Base-by-base conservation (phyloP, 1,140 invertebrate species). In the Hydropsyche tenuis region DNA sequence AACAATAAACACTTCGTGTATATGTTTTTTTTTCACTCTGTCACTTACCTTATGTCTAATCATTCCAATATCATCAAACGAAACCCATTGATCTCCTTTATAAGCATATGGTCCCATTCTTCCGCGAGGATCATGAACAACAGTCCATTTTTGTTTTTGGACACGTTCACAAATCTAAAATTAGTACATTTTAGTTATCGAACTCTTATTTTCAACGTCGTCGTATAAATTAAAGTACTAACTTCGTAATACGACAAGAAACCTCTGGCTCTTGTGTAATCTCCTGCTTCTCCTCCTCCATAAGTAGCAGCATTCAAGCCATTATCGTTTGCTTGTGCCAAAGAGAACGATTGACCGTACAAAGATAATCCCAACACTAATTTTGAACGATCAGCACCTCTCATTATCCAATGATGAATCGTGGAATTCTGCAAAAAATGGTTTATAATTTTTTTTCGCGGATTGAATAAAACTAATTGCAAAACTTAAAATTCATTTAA, bases 191-290 rank as follows among this genome's bases (percentile, higher is more conserved):
- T 25, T 73, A 23, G 66, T 66, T 56, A 70, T 62, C 7, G 25
- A 69, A 45, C 9, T 18, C 7, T 5, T 45, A 45, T 6, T 64
- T 37, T 23, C 22, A 18, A 27, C 3, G 62, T 30, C 18, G 9
- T 27, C 3, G 62, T 64, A 9, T 64, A 45, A 23, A 23, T 18
- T 64, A 23, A 45, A 11, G 37, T 18, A 37, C 72, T 83, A 2
- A 93, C 91, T 86, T 96, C 94, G 80, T 95, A 96, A 81, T 93
- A 97, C 0, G 94, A 86, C 22, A 96, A 86, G 79, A 95, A 93
- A 60, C 95, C 95, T 78, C 89, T 85, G 1, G 93, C 90, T 73
- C 90, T 86, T 0, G 95, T 96, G 76, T 90, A 93, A 63, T 92
- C 88, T 11, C 94, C 94, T 5, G 92, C 90, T 80, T 92, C 86